These are phyloP conservation scores for Gymnoscelis rufifasciata DNA, from an alignment of 2,888 invertebrate species.

Conservation along the genomic window DNA sequence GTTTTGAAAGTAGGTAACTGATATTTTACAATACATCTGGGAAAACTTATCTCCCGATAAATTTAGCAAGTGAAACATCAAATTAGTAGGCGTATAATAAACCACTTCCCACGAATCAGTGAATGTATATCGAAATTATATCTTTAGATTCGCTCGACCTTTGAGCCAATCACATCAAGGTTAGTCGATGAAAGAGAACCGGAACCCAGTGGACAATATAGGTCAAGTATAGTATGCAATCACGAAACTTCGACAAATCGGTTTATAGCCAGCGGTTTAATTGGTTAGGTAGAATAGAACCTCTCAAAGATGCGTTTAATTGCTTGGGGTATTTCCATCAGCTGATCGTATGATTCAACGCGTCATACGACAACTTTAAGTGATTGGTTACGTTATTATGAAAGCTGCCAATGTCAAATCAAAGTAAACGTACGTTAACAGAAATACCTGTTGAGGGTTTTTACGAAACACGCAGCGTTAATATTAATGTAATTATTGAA, in stretches of 20 bases:
- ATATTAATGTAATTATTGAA: too few relatives aligned
- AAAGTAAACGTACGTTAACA: conserved; percentile 31
- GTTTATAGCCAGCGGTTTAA: conserved; percentile 13
- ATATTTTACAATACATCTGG: too few relatives aligned
- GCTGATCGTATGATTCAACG: conserved; percentile 17
- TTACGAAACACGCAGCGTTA: too few relatives aligned
- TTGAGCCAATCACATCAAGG: conserved; percentile 44
- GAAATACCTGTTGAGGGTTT: too few relatives aligned
- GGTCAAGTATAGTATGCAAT: conserved; percentile 42
- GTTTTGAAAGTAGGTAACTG: too few relatives aligned
- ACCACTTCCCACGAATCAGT: conserved; percentile 28
- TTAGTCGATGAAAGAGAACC: conserved; percentile 38
- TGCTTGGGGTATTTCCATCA: conserved; percentile 26
- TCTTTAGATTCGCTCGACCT: conserved; percentile 39
- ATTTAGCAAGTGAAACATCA: too few relatives aligned
- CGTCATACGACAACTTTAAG: conserved; percentile 5
- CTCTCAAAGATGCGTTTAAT: conserved; percentile 9
- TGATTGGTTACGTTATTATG: conserved; percentile 6
- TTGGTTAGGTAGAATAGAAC: conserved; percentile 16
- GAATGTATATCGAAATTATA: conserved; percentile 38
- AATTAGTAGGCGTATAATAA: conserved; percentile 23
- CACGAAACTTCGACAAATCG: conserved; percentile 11
- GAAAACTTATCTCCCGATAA: too few relatives aligned
- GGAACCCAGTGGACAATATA: conserved; percentile 42
- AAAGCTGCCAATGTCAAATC: neutral